Evolutionary conservation across 1,140 invertebrate genomes (phyloP).

Genomic region (Leptonema lineaticorne): DNA sequence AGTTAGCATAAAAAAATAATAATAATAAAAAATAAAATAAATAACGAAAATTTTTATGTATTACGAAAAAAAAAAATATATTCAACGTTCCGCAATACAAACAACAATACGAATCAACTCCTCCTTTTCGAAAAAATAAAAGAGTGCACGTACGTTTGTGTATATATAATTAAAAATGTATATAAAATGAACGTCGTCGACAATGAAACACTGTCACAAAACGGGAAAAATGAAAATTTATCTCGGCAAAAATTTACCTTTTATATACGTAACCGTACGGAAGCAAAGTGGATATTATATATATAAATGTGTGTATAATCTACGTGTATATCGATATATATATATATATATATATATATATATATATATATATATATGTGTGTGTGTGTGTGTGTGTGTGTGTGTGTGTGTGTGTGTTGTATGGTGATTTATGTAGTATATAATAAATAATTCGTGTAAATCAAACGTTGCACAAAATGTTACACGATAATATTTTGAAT

Average conservation of each 20-base stretch:
- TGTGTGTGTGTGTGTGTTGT: too few species aligned
- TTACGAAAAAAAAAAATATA: not conserved
- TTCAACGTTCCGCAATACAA: constrained; percentile 4
- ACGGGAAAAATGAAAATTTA: constrained; percentile 32
- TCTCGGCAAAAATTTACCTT: constrained; percentile 21
- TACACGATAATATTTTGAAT: too few species aligned
- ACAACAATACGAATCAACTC: constrained; percentile 21
- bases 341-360: too few species aligned
- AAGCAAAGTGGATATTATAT: not conserved
- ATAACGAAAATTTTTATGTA: not conserved
- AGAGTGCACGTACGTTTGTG: too few species aligned
- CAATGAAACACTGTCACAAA: constrained; percentile 32
- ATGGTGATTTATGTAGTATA: too few species aligned
- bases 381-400: too few species aligned
- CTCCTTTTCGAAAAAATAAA: constrained; percentile 10
- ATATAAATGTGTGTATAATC: not conserved
- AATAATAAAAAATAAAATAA: constrained; percentile 3
- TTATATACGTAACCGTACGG: not conserved
- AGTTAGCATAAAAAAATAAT: not conserved
- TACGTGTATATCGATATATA: too few species aligned
- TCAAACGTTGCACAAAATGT: too few species aligned
- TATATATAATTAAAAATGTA: constrained; percentile 4
- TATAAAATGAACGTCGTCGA: constrained; percentile 13
- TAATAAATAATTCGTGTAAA: too few species aligned
- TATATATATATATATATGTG: too few species aligned